Percentiles rank a stretch among this genome's conserved stretches.
Evolutionary conservation across 2,888 invertebrate genomes (phyloP).

Genomic region (Aplocera efformata): DNA sequence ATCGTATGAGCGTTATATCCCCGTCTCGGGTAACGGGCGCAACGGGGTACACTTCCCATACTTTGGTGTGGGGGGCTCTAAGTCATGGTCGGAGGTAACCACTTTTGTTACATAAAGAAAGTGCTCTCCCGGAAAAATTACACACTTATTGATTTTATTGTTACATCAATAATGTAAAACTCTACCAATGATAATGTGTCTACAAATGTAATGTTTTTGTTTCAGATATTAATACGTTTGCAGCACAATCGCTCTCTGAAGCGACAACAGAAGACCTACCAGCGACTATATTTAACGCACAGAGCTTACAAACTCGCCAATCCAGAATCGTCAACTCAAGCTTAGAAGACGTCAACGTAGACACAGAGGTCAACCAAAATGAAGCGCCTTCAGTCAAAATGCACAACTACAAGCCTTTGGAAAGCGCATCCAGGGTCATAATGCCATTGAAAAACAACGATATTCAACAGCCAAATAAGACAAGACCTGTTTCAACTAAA

Average conservation of each 20-base stretch:
- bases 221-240: slow-evolving; percentile 53
- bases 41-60: too few species aligned
- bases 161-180: too few species aligned
- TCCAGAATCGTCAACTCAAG: slow-evolving; percentile 26
- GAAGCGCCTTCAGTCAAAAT: slow-evolving; percentile 32
- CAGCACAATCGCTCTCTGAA: slow-evolving; percentile 32
- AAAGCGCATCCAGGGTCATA: slow-evolving; percentile 67
- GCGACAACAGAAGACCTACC: slow-evolving; percentile 10
- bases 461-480: slow-evolving; percentile 41
- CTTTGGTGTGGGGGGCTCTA: too few species aligned
- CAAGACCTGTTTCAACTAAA: slow-evolving; percentile 28
- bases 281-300: too few species aligned
- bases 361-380: slow-evolving; percentile 19
- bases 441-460: slow-evolving; percentile 45
- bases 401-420: slow-evolving; percentile 41
- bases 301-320: slow-evolving; percentile 18
- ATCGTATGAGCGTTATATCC: too few species aligned
- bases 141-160: too few species aligned
- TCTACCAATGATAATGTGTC: too few species aligned
- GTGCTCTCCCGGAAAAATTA: too few species aligned
- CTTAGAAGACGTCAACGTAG: slow-evolving; percentile 33
- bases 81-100: too few species aligned
- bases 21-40: too few species aligned
- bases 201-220: slow-evolving; percentile 4
- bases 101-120: too few species aligned